Evolutionary conservation across 2,797 vertebrate genomes (phyloP), one percentile per base, ranked within the genome.

Genomic region (Silurus lanzhouensis): DNA sequence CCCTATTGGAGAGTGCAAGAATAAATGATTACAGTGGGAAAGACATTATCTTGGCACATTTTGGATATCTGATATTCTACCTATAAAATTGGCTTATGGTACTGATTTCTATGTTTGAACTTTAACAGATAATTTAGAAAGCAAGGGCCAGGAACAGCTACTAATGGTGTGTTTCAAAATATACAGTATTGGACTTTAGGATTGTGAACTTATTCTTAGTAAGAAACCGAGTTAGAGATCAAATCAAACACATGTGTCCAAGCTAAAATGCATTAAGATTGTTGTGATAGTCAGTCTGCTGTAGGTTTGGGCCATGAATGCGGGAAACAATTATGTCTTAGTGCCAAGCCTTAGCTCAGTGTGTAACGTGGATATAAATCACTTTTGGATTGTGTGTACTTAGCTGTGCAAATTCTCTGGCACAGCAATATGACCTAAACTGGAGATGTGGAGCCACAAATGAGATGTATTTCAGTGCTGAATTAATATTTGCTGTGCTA

Each of bases 1-100:
- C 67, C 84, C 38, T 80, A 58, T 25, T 81, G 58, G 58, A 72
- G 57, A 46, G 17, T 58, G 66, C 81, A 71, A 15, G 72, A 75
- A 84, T 64, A 75, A 77, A 84, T 77, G 25, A 77, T 63, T 52
- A 84, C 70, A 66, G 74, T 77, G 58, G 74, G 44, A 77, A 76
- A 76, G 44, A 64, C 5, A 44, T 78, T 78, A 78, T 46, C 58
- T 79, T 74, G 58, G 71, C 70, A 70, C 25, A 74, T 64, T 85
- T 63, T 81, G 19, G 38, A 71, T 20, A 80, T 80, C 48, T 72
- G 57, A 48, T 52, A 22, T 67, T 31, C 15, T 76, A 25, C 46
- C 44, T 63, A n/a, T 10, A 63, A 79, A 77, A 66, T 3, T 80
- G 58, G 64, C 31, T 27, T 82, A 22, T 68, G 22, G 25, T 61